Conservation (phyloP, 35 echinoderm and acorn worm species). For the Heliocidaris erythrogramma region DNA sequence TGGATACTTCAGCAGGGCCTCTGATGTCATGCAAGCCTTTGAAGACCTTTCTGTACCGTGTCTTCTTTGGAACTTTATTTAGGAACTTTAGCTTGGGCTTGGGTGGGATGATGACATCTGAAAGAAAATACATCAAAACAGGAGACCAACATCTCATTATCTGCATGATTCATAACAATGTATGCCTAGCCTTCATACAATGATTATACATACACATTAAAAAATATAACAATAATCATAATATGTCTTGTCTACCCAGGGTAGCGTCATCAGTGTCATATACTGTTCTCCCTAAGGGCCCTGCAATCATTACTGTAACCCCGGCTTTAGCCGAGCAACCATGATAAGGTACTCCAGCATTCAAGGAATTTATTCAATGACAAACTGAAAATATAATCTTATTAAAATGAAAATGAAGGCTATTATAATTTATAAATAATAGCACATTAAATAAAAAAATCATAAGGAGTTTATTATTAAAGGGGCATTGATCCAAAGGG, state of each 20-base stretch:
- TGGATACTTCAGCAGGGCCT: constrained; percentile 67
- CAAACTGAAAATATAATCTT: not conserved
- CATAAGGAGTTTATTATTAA: too few relatives aligned
- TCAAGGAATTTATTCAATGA: too few relatives aligned
- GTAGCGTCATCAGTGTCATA: too few relatives aligned
- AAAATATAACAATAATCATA: too few relatives aligned
- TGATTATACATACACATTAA: not conserved
- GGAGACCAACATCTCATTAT: not conserved
- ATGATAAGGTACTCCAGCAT: too few relatives aligned
- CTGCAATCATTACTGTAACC: too few relatives aligned
- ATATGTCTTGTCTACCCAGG: too few relatives aligned
- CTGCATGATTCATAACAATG: not conserved
- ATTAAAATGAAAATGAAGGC: not conserved
- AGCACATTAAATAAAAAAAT: too few relatives aligned
- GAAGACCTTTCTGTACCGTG: constrained; percentile 68
- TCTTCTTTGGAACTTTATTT: constrained; percentile 83
- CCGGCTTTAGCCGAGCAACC: too few relatives aligned
- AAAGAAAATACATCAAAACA: constrained; percentile 17
- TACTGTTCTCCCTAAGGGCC: too few relatives aligned
- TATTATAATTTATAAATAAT: too few relatives aligned
- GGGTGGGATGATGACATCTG: constrained; percentile 75
- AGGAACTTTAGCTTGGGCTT: constrained; percentile 76
- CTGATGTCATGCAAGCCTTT: constrained; percentile 73
- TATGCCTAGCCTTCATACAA: not conserved
- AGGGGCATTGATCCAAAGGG: too few relatives aligned